Evolutionary conservation across 2,113 vertebrate genomes (phyloP).

Genomic region (Hiodon alosoides): DNA sequence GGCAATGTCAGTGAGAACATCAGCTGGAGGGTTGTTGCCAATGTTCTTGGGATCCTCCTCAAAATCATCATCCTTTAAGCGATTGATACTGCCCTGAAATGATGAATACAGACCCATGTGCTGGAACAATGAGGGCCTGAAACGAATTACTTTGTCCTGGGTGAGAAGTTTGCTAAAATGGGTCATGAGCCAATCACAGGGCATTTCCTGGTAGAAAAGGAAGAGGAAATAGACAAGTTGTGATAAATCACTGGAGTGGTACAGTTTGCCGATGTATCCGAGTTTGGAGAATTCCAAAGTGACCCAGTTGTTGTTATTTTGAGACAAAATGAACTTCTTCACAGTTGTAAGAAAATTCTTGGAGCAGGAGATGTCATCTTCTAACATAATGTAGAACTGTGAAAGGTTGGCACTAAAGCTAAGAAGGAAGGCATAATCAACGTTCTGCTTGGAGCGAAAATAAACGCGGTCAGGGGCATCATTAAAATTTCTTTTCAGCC

Average conservation of each 20-base stretch:
- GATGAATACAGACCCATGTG: constrained; percentile 67
- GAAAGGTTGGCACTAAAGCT: constrained; percentile 68
- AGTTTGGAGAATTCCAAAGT: constrained; percentile 80
- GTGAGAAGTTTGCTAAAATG: constrained; percentile 70
- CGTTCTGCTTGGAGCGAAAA: constrained; percentile 79
- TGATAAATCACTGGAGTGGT: constrained; percentile 65
- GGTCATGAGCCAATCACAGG: constrained; percentile 72
- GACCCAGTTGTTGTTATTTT: constrained; percentile 60
- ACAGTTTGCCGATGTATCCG: constrained; percentile 79
- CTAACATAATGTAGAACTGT: constrained; percentile 77
- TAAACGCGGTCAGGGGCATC: constrained; percentile 61
- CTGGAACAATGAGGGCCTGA: constrained; percentile 76
- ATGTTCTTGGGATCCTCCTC: constrained; percentile 36
- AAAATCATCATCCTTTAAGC: constrained; percentile 64
- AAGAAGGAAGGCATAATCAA: constrained; percentile 72
- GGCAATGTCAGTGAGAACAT: constrained; percentile 60
- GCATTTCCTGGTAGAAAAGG: constrained; percentile 80
- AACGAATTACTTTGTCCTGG: constrained; percentile 63
- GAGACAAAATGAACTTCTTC: constrained; percentile 46
- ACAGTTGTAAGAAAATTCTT: constrained; percentile 66
- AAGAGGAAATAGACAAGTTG: constrained; percentile 70
- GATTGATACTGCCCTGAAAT: constrained; percentile 60
- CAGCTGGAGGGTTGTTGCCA: constrained; percentile 62
- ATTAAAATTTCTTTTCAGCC: constrained; percentile 65
- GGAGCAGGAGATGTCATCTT: constrained; percentile 62